A percentile compares a stretch with the other conserved stretches of the same genome.
Conservation (phyloP, 1,140 invertebrate species). For the Anastatus disparis region DNA sequence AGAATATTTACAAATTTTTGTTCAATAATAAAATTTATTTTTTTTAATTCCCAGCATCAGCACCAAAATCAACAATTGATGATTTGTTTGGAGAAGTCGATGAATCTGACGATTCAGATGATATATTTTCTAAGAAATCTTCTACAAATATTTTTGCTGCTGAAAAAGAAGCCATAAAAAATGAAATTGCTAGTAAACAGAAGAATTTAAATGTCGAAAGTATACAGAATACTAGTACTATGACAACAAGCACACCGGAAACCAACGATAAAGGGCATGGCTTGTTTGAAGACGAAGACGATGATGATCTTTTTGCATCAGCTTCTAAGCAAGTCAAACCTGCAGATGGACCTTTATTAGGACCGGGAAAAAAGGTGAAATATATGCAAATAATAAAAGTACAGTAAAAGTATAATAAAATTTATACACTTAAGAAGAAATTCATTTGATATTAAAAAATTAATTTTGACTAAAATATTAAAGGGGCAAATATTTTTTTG, state of each 20-base stretch:
- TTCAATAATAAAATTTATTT: not conserved
- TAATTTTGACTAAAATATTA: too few species aligned
- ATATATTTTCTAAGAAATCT: conserved; percentile 57
- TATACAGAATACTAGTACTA: conserved; percentile 14
- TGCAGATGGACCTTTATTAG: not conserved
- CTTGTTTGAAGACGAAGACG: conserved; percentile 54
- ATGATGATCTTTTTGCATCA: conserved; percentile 49
- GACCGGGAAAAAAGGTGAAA: conserved; percentile 44
- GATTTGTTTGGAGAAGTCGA: conserved; percentile 62
- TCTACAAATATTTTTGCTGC: conserved; percentile 45
- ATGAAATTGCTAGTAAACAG: conserved; percentile 3
- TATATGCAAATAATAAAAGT: too few species aligned
- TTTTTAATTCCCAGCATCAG: conserved; percentile 48
- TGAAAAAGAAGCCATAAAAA: conserved; percentile 35
- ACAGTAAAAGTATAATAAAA: too few species aligned
- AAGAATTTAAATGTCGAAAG: conserved; percentile 11
- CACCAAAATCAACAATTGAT: conserved; percentile 62
- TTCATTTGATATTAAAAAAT: too few species aligned
- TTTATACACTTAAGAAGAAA: too few species aligned
- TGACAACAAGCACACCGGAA: conserved; percentile 53
- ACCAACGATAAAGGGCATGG: conserved; percentile 45
- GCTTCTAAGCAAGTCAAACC: conserved; percentile 31
- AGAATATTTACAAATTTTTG: not conserved
- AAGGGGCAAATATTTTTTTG: too few species aligned
- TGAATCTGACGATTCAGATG: conserved; percentile 63